Evolutionary conservation across 2,888 invertebrate species (phyloP), one percentile per base, ranked within the genome.

Genomic region (Elegia similella): DNA sequence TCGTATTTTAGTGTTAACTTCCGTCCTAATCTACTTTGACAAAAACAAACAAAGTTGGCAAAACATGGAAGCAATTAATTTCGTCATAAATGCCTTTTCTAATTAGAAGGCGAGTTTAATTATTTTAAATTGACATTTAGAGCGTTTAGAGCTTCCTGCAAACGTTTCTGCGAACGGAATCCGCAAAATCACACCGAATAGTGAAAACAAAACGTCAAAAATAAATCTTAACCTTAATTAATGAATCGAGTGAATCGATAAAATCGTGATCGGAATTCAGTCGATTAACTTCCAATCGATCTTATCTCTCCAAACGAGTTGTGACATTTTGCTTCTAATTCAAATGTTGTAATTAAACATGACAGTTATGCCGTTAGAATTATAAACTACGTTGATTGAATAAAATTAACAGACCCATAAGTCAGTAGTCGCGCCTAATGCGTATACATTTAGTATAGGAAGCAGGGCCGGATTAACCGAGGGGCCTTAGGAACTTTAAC

Each of bases 271-370:
- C 44, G 54, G 44, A 17, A 44, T 55, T 17, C 29, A 43, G 5
- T 29, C 53, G 44, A 55, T 55, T 55, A 44, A 55, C 32, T 30
- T 15, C 30, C 12, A 44, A 44, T 46, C 16, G 54, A 55, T 55
- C n/a, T 55, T 55, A 55, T 55, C 54, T 16, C 50, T 55, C 32
- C n/a, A 43, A 55, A 44, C 44, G 46, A 55, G 54, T 55, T 55
- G 54, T 55, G 54, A 55, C 54, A 46, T 44, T 55, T 34, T 30
- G 23, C 47, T 55, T 55, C 54, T 32, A 30, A 12, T 43, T 54
- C 15, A 55, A 55, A 55, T 55, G 44, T 55, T 55, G 32, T 55
- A 55, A 55, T 55, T 44, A 44, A 44, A 53, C 53, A 43, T 43
- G 53, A 53, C 53, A 53, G 43, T 42, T 30, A 43, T 17, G 30